phyloP scores from a whole-genome alignment of 2,888 invertebrate species.

The Cotesia congregata region DNA sequence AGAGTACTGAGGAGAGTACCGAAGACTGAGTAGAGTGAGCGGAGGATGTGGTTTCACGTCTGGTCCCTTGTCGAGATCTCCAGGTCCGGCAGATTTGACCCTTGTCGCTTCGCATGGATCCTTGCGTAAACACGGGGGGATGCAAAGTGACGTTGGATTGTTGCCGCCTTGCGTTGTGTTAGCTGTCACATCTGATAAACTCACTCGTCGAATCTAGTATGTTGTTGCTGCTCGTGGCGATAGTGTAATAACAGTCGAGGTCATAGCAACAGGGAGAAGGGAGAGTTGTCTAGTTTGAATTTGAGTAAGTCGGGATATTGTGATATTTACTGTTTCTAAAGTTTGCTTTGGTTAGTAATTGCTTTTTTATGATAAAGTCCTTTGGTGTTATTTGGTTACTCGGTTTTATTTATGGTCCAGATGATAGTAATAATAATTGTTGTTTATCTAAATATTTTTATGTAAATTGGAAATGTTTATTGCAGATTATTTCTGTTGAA shows the following conservation, averaged over 20 bases:
- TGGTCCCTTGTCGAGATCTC: slow-evolving; percentile 16
- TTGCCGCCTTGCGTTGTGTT: slow-evolving; percentile 24
- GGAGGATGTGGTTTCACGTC: not conserved
- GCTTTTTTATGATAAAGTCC: not conserved
- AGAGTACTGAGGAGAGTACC: not conserved
- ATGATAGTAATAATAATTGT: too few species aligned
- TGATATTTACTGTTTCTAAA: not conserved
- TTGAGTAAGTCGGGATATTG: not conserved
- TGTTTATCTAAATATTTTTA: too few species aligned
- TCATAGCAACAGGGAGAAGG: not conserved
- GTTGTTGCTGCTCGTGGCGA: not conserved
- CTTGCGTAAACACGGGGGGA: slow-evolving; percentile 29
- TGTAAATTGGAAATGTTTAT: too few species aligned
- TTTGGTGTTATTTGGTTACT: not conserved
- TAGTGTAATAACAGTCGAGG: not conserved
- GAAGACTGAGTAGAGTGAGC: not conserved
- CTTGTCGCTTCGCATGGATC: slow-evolving; percentile 31
- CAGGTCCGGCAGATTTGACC: slow-evolving; percentile 30
- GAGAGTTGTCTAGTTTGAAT: not conserved
- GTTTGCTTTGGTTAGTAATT: not conserved
- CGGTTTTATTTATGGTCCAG: too few species aligned
- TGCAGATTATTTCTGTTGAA: too few species aligned
- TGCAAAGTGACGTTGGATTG: slow-evolving; percentile 31
- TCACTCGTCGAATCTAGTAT: not conserved
- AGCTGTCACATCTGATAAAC: slow-evolving; percentile 32